Conservation (phyloP, 2,888 invertebrate genomes). For the Drosophila testacea region DNA sequence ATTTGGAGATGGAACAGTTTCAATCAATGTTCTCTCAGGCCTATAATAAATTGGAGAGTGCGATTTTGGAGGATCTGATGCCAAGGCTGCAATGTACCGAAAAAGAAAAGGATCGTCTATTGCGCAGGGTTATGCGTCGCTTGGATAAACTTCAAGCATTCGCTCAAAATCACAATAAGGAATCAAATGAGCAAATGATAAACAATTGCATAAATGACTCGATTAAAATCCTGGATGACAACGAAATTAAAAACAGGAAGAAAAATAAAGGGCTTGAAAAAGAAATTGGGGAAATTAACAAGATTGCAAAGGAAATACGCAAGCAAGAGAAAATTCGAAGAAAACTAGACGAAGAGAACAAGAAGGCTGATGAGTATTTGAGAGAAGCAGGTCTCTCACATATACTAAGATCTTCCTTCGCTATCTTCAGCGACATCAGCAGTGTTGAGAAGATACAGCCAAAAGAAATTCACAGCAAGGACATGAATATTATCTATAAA, state of each 20-base stretch:
- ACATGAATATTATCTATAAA: neutral
- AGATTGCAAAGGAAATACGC: neutral
- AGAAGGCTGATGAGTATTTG: neutral
- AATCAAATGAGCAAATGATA: neutral
- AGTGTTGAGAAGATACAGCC: neutral
- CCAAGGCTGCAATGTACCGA: neutral
- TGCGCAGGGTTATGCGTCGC: constrained; percentile 3
- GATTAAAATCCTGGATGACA: neutral
- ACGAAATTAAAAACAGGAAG: too few species aligned
- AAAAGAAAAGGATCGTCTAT: neutral
- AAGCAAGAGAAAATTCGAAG: neutral
- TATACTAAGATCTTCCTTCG: too few species aligned
- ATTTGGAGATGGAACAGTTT: constrained; percentile 3
- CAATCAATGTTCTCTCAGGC: neutral
- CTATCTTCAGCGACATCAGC: neutral
- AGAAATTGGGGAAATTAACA: neutral
- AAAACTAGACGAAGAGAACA: neutral
- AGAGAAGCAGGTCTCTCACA: neutral
- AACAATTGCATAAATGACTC: constrained; percentile 1
- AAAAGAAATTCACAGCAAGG: neutral
- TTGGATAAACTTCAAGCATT: constrained; percentile 4
- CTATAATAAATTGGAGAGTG: neutral
- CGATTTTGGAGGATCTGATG: constrained; percentile 1
- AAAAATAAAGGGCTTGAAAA: neutral
- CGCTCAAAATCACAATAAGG: neutral